Evolutionary conservation across 30 jellyfish, hydroid and myxozoan genomes (phyloP), one percentile per base, ranked within the genome.

Genomic region (Mastigias papua): DNA sequence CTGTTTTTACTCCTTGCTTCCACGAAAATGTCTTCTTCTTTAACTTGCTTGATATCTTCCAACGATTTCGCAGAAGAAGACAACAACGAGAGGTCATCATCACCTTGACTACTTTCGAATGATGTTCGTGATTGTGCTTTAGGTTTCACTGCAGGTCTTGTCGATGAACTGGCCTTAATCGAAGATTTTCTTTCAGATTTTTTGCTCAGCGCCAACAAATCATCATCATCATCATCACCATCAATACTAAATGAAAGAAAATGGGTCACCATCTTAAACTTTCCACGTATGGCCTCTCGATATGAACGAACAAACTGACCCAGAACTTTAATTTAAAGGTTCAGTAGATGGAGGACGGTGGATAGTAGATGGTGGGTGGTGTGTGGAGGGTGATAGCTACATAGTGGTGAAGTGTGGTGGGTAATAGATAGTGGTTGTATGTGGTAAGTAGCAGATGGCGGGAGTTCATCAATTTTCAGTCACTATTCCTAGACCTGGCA

Each of bases 191-290:
- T 48, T 50, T 84, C 90, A 16, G 98, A 91, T 63, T 84, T 91
- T 78, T 86, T 85, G 70, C 98, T 91, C 57, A 91, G 83, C 16
- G 92, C 91, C 69, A 91, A 73, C 66, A 91, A 57, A 35, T 91
- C 98, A 48, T 91, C 98, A 34, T 79, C 65, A 54, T 79, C 90
- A 20, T 91, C 98, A 1, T 75, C 86, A 4, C 72, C 84, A 74
- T 93, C 85, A 54, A 6, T 11, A 54, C 23, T 2, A 21, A 6
- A 54, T 10, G 17, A 25, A 54, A n/a, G n/a, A n/a, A n/a, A n/a
- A n/a, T n/a, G n/a, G n/a, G n/a, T n/a, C n/a, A n/a, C n/a, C n/a
- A n/a, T n/a, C n/a, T n/a, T n/a, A n/a, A n/a, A n/a, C n/a, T n/a
- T n/a, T n/a, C n/a, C n/a, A n/a, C n/a, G n/a, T n/a, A n/a, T n/a